Base-by-base conservation (phyloP, 2,888 invertebrate genomes). In the Xestobium rufovillosum region DNA sequence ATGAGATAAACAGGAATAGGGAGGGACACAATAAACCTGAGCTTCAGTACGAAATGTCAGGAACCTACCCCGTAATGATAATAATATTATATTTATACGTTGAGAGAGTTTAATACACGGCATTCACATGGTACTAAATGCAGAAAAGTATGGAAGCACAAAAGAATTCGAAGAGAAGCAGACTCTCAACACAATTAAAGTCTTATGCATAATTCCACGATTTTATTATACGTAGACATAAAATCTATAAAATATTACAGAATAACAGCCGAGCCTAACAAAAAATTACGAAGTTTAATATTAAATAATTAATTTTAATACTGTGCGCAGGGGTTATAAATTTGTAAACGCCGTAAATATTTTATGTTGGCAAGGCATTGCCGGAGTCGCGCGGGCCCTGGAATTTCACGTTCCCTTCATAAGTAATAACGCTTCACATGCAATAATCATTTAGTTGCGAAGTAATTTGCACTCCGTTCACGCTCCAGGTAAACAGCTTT, bases 261-360 rank as follows among this genome's bases (percentile, higher is more conserved):
- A 48, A 49, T 41, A 43, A 42, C 46, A 47, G 52, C 51, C 51
- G 50, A 54, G 57, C 55, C 57, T 53, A 52, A 57, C 54, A 59
- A 70, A 71, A 71, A 71, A 70, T 69, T 67, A 67, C 68, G 63
- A 66, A 69, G 67, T 70, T 70, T 69, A 70, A 70, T 69, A 69
- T 69, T 71, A 70, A 71, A 71, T 71, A 71, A 71, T 71, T 71
- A 68, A 71, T 71, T 71, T 70, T 70, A 71, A 71, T 71, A 71
- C 69, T 58, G 65, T 54, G 65, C 65, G 63, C 64, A 59, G 58
- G 60, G 58, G 61, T 61, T 60, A 60, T 62, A 60, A 64, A 64
- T 64, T 61, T 54, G 56, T 63, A 60, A 60, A 53, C 53, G 55
- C 48, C 48, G 53, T 61, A 54, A 63, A 64, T 63, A 60, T 60